Percentiles rank a stretch among this genome's conserved stretches.
phyloP scores from a whole-genome alignment of 2,797 vertebrate genomes.

The Sebastes matsubarae region DNA sequence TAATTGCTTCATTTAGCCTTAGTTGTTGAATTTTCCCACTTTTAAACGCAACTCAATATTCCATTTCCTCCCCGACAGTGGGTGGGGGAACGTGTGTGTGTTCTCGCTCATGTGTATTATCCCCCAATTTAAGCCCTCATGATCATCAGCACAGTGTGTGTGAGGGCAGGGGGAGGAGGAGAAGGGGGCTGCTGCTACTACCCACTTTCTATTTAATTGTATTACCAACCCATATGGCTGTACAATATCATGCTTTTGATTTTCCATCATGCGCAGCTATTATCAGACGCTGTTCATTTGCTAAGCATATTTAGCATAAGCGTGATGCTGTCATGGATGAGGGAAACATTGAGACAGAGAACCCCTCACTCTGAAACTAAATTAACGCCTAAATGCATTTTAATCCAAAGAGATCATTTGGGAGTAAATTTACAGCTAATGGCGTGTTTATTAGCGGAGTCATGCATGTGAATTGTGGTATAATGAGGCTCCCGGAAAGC shows the following conservation, averaged over 20 bases:
- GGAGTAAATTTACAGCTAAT: constrained; percentile 53
- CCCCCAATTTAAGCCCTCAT: constrained; percentile 11
- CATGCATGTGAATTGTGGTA: constrained; percentile 28
- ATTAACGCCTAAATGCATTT: constrained; percentile 57
- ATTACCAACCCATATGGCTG: constrained; percentile 57
- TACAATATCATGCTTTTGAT: constrained; percentile 45
- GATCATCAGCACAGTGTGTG: constrained; percentile 14
- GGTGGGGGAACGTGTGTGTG: background rate
- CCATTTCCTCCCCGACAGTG: background rate
- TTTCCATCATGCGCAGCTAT: constrained; percentile 45
- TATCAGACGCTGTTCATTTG: constrained; percentile 59
- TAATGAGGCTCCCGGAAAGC: constrained; percentile 25
- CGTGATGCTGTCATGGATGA: constrained; percentile 46
- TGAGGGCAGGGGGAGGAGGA: background rate
- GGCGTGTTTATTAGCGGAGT: constrained; percentile 40
- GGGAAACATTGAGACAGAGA: constrained; percentile 10
- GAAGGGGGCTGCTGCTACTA: background rate
- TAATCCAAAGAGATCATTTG: constrained; percentile 53
- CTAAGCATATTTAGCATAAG: constrained; percentile 54
- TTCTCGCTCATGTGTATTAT: background rate
- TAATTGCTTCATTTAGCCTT: constrained; percentile 64
- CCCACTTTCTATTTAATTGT: constrained; percentile 50
- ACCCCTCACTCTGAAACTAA: constrained; percentile 25
- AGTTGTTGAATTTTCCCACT: constrained; percentile 31
- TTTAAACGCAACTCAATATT: constrained; percentile 20